Percentiles rank a stretch among this genome's conserved stretches.
phyloP scores from a whole-genome alignment of 2,113 vertebrate genomes.

The Larimichthys polyactis region DNA sequence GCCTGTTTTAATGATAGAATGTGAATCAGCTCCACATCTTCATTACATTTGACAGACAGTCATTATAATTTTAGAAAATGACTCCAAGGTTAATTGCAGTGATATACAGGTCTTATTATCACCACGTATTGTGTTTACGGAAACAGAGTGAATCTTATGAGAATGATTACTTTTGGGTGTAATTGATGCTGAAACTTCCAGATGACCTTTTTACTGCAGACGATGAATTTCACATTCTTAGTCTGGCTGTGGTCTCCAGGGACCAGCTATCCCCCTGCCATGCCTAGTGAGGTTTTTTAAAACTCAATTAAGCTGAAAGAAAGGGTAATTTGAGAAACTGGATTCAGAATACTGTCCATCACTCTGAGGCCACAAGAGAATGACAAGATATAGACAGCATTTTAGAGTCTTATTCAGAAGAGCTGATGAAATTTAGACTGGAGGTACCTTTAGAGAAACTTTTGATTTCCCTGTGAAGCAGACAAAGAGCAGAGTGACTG shows the following conservation, averaged over 20 bases:
- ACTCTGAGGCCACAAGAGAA: constrained; percentile 9
- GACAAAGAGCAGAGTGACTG: background rate
- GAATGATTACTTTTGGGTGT: constrained; percentile 49
- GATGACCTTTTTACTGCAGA: constrained; percentile 71
- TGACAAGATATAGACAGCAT: constrained; percentile 8
- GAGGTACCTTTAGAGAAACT: background rate
- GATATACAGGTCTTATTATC: constrained; percentile 41
- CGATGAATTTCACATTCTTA: constrained; percentile 58
- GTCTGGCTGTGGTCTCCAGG: constrained; percentile 42
- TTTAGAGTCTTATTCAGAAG: constrained; percentile 35
- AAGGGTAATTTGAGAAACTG: constrained; percentile 31
- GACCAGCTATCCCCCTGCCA: constrained; percentile 47
- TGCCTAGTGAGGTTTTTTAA: constrained; percentile 50
- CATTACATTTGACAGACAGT: constrained; percentile 64
- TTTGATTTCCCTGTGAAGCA: constrained; percentile 18
- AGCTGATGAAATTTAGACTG: constrained; percentile 26
- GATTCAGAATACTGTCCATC: constrained; percentile 41
- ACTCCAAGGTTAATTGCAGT: constrained; percentile 63
- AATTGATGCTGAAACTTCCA: constrained; percentile 72
- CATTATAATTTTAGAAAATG: constrained; percentile 61
- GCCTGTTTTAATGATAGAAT: constrained; percentile 44
- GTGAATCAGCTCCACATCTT: constrained; percentile 39
- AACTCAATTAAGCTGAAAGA: constrained; percentile 70
- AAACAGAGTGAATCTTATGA: constrained; percentile 47
- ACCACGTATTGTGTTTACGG: constrained; percentile 58